Base-by-base conservation (phyloP, 1,140 invertebrate genomes). In the Cecropterus lyciades region DNA sequence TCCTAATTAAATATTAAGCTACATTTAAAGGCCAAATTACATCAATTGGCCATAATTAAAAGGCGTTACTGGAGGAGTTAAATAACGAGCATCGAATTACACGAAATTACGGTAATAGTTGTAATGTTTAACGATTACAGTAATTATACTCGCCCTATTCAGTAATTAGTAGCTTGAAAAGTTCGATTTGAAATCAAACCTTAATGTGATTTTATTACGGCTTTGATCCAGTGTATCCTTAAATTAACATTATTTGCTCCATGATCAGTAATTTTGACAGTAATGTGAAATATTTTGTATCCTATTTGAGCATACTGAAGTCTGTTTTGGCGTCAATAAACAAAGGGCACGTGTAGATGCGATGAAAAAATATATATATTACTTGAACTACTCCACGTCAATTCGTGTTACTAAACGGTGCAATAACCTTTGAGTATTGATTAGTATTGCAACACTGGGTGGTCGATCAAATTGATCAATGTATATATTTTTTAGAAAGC, bases 21-120 rank as follows among this genome's bases (percentile, higher is more conserved):
- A 69, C 71, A 68, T 68, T 79, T 76, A 73, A 68, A 69, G 65
- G 67, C 62, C 17, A 72, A 79, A 78, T 84, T 79, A 79, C 57
- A 67, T 30, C 37, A 60, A 77, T 72, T 66, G 65, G 60, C 53
- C 65, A 72, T 73, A 80, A 80, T 85, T 80, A 75, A 80, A 80
- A 78, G 71, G 69, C 73, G 74, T 79, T 73, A 76, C 74, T 78
- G 67, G 68, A 73, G n/a, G n/a, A 64, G 43, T 67, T 57, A 68
- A 66, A 68, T 70, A 77, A 75, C 70, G 65, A 72, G 71, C 51
- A 57, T 42, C 69, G 70, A 75, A 78, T 84, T 81, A 82, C 73
- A 79, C 66, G 43, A 85, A 85, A 87, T 84, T 82, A 77, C 82
- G 75, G 5, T 24, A 24, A 24, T 33, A 72, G 65, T 75, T 81